A percentile compares a stretch with the other conserved stretches of the same genome.
Evolutionary conservation across 1,140 invertebrate species (phyloP).

Genomic region (Bombus pyrosoma): DNA sequence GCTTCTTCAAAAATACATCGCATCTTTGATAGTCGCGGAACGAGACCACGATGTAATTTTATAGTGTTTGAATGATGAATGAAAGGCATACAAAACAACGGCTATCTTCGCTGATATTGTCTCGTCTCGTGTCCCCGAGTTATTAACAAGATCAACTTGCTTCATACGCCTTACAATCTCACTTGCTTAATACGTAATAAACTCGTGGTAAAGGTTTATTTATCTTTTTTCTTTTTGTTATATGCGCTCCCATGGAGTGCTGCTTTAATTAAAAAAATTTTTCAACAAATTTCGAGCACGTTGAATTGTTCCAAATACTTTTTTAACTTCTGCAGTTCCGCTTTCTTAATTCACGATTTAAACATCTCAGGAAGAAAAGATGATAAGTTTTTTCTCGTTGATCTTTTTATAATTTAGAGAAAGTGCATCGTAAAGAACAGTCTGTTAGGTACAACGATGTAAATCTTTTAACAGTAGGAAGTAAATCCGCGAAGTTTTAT

Average conservation of each 20-base stretch:
- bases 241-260: no score
- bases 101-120: conserved; percentile 47
- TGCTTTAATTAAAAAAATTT: background rate
- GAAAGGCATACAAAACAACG: conserved; percentile 48
- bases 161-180: background rate
- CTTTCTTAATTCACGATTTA: no score
- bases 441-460: background rate
- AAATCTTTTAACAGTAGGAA: background rate
- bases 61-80: conserved; percentile 37
- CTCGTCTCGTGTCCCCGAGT: conserved; percentile 1
- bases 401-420: no score
- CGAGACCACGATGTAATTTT: conserved; percentile 59
- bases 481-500: no score
- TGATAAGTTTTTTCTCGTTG: no score
- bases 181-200: background rate
- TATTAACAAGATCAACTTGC: conserved; percentile 41
- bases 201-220: background rate
- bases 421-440: no score
- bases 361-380: no score
- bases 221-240: background rate
- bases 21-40: background rate
- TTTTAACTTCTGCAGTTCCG: no score
- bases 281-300: background rate
- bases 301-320: no score
- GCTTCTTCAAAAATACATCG: conserved; percentile 1